A percentile compares a stretch with the other conserved stretches of the same genome.
Conservation (phyloP, 2,888 invertebrate genomes). For the Drosophila pullipes region DNA sequence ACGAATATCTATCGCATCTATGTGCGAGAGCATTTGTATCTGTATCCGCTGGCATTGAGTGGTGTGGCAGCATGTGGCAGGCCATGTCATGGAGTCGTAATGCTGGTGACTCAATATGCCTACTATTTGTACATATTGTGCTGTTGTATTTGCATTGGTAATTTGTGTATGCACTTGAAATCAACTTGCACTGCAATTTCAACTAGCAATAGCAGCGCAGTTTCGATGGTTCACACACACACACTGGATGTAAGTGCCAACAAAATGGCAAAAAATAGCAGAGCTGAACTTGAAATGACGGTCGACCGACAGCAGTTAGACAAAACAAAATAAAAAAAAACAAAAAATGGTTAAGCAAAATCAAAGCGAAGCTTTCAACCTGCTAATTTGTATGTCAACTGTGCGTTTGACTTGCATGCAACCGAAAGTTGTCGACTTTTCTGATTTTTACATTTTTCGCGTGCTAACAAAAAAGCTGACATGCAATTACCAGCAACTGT, state of each 20-base stretch:
- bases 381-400: slow-evolving; percentile 78
- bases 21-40: slow-evolving; percentile 29
- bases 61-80: slow-evolving; percentile 43
- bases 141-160: slow-evolving; percentile 76
- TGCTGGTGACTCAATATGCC: slow-evolving; percentile 73
- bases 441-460: slow-evolving; percentile 46
- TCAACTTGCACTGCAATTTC: slow-evolving; percentile 56
- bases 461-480: slow-evolving; percentile 64
- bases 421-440: slow-evolving; percentile 36
- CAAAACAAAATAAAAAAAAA: neutral
- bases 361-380: slow-evolving; percentile 43
- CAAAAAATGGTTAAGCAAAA: neutral
- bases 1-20: slow-evolving; percentile 12
- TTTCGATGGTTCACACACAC: slow-evolving; percentile 25
- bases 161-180: slow-evolving; percentile 82
- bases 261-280: slow-evolving; percentile 21
- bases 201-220: slow-evolving; percentile 52
- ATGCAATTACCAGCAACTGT: slow-evolving; percentile 76
- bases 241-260: slow-evolving; percentile 6
- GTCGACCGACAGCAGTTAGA: slow-evolving; percentile 35
- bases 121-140: slow-evolving; percentile 53
- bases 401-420: slow-evolving; percentile 33
- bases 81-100: slow-evolving; percentile 50
- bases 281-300: slow-evolving; percentile 73
- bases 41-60: slow-evolving; percentile 72